These are phyloP conservation scores for Camponotus floridanus DNA, from an alignment of 1,140 invertebrate species.

Conservation along the genomic window DNA sequence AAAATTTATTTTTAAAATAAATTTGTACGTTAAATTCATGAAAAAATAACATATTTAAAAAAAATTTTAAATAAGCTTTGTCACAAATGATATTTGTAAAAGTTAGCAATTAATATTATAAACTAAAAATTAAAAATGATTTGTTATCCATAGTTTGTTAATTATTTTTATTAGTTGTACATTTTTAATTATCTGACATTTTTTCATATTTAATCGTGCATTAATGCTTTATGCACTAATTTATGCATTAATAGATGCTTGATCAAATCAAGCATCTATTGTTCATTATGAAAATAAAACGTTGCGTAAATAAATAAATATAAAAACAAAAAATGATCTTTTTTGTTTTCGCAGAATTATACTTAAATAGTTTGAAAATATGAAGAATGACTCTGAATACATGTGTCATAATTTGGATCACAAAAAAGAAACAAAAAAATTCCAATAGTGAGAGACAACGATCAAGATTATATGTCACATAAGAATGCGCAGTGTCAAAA, in stretches of 20 bases:
- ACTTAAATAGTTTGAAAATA: conserved; percentile 7
- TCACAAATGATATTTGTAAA: too few relatives aligned
- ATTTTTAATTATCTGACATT: background rate
- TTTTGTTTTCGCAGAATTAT: background rate
- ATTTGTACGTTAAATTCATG: background rate
- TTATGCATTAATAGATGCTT: too few relatives aligned
- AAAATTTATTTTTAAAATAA: background rate
- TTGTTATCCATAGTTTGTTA: conserved; percentile 3
- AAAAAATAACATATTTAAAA: background rate
- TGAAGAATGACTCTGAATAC: background rate
- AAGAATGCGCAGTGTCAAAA: background rate
- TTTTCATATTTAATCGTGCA: background rate
- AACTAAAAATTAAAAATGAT: background rate
- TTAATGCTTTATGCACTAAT: background rate
- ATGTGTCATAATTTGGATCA: background rate
- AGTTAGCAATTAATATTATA: background rate
- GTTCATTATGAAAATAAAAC: background rate
- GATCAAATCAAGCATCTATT: conserved; percentile 22
- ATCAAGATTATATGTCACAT: background rate
- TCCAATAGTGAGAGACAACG: background rate
- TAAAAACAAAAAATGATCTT: conserved; percentile 7
- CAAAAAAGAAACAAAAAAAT: background rate
- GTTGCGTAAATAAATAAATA: background rate
- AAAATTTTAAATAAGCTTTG: background rate
- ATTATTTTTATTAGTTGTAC: background rate